A percentile compares a stretch with the other conserved stretches of the same genome.
Evolutionary conservation across 2,797 vertebrate genomes (phyloP).

Genomic region (Rhabdophis nuchalis): DNA sequence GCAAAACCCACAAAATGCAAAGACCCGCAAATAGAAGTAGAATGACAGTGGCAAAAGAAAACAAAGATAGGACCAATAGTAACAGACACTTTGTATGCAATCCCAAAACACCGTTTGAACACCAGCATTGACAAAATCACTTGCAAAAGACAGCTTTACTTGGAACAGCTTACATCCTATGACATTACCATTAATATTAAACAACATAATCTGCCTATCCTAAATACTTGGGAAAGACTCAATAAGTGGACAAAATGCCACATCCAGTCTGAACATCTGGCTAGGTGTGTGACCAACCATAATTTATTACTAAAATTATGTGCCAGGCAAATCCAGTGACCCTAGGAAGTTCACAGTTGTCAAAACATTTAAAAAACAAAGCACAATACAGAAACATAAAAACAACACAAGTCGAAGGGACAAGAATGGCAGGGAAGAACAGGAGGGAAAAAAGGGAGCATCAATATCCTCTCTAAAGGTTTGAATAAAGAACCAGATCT

Average conservation of each 20-base stretch:
- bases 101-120: background rate
- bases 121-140: background rate
- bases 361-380: background rate
- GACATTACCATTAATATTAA: background rate
- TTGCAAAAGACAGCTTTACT: background rate
- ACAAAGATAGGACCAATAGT: background rate
- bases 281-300: background rate
- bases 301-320: background rate
- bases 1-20: background rate
- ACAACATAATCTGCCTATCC: background rate
- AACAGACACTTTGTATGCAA: background rate
- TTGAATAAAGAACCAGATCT: background rate
- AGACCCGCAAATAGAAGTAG: background rate
- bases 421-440: background rate
- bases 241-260: background rate
- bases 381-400: background rate
- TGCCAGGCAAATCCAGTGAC: background rate
- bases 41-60: background rate
- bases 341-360: background rate
- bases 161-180: background rate
- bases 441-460: background rate
- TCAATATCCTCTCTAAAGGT: background rate
- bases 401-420: background rate
- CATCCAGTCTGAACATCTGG: background rate
- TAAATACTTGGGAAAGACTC: background rate